phyloP scores from a whole-genome alignment of 2,888 invertebrate genomes.

The Morpho achilles region DNA sequence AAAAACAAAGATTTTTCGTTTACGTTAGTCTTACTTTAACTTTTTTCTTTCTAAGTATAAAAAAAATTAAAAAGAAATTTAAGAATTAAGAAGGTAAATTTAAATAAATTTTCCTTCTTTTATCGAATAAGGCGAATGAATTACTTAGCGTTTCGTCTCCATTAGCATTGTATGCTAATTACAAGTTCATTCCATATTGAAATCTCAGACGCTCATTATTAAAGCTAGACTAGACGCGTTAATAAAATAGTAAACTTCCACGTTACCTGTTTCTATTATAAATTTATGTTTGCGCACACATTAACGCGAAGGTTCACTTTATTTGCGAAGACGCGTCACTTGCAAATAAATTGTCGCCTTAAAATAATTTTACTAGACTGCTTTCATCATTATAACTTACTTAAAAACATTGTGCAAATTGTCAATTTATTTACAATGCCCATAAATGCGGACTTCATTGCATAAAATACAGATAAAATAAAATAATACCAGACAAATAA shows the following conservation, averaged over 20 bases:
- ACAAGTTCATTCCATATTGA: no score
- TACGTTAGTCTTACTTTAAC: no score
- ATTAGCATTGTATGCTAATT: no score
- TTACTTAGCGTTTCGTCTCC: no score
- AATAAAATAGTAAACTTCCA: constrained; percentile 32
- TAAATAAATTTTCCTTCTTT: no score
- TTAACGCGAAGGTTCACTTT: constrained; percentile 36
- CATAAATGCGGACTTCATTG: constrained; percentile 15
- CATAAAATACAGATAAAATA: neutral
- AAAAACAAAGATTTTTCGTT: no score
- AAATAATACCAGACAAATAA: neutral
- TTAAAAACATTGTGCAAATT: constrained; percentile 18
- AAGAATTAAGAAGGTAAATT: no score
- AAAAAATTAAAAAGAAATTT: no score
- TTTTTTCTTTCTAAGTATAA: no score
- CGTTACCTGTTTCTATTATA: constrained; percentile 28
- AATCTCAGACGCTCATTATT: neutral
- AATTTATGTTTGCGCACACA: constrained; percentile 35
- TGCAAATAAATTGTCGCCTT: constrained; percentile 27
- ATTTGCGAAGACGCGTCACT: constrained; percentile 30
- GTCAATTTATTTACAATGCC: constrained; percentile 17
- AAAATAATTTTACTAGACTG: constrained; percentile 21
- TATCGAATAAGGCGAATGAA: no score
- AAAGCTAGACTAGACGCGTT: constrained; percentile 19
- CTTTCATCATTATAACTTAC: constrained; percentile 24